Percentiles rank a stretch among this genome's conserved stretches.
These are phyloP conservation scores for Phoxinus phoxinus DNA, from an alignment of 2,113 vertebrate genomes.

Conservation along the genomic window DNA sequence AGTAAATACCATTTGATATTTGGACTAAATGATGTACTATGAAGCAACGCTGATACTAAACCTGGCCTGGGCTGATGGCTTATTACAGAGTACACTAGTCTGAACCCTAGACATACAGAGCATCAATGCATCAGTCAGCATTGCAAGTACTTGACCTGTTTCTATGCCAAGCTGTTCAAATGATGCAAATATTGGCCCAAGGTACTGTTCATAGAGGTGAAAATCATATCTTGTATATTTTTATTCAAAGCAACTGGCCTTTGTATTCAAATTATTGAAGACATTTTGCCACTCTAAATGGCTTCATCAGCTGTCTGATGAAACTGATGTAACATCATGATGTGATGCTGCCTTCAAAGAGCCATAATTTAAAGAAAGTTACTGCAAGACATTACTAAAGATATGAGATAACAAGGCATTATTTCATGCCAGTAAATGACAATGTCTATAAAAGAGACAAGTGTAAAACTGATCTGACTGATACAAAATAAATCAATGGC, in stretches of 20 bases:
- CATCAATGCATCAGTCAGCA: constrained; percentile 34
- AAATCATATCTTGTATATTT: constrained; percentile 27
- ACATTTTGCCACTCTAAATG: neutral
- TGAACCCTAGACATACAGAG: constrained; percentile 34
- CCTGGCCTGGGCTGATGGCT: neutral
- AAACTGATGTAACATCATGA: constrained; percentile 7
- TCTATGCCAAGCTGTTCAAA: constrained; percentile 36
- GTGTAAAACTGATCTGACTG: neutral
- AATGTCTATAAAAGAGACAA: neutral
- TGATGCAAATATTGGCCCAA: constrained; percentile 37
- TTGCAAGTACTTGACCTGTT: neutral
- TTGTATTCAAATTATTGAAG: neutral
- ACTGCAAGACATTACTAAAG: neutral
- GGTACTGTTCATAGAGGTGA: constrained; percentile 18
- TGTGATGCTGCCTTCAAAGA: neutral
- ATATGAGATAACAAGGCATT: neutral
- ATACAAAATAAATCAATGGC: constrained; percentile 3
- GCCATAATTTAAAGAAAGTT: neutral
- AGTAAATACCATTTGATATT: neutral
- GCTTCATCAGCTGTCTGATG: neutral
- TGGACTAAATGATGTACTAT: constrained; percentile 10
- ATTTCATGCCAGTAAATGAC: neutral
- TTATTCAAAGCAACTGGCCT: constrained; percentile 1
- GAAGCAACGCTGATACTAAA: neutral
- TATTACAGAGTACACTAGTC: constrained; percentile 20